phyloP scores from a whole-genome alignment of 2,888 invertebrate species.

The Calliopum simillimum region DNA sequence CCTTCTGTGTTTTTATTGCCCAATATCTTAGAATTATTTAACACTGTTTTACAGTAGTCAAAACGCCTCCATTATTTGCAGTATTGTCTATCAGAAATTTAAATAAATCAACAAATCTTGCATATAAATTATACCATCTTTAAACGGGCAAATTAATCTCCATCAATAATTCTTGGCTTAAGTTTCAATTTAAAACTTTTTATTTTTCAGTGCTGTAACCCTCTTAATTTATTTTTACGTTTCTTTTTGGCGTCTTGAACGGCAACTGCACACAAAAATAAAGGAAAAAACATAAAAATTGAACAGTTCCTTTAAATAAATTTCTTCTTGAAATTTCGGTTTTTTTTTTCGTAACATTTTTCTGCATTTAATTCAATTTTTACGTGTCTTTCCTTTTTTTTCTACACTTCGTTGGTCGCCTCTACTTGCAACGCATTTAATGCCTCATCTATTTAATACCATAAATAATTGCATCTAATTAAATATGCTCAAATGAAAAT shows the following conservation, averaged over 20 bases:
- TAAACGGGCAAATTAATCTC: conserved; percentile 51
- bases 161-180: conserved; percentile 59
- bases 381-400: conserved; percentile 3
- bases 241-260: neutral
- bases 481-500: conserved; percentile 67
- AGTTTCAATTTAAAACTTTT: conserved; percentile 62
- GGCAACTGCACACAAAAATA: neutral
- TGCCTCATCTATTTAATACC: conserved; percentile 67
- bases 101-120: too few species aligned
- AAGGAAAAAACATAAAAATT: conserved; percentile 28
- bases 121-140: conserved; percentile 9
- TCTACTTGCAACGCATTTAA: conserved; percentile 55
- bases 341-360: neutral
- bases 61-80: too few species aligned
- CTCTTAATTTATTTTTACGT: too few species aligned
- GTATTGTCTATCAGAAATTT: too few species aligned
- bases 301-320: conserved; percentile 2
- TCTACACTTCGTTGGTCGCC: conserved; percentile 7
- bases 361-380: conserved; percentile 39
- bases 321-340: neutral
- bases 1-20: too few species aligned
- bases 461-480: conserved; percentile 67
- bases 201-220: conserved; percentile 51
- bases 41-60: too few species aligned
- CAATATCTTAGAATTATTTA: too few species aligned